phyloP scores from a whole-genome alignment of 2,797 vertebrate species.

The Mionectes olivaceus region DNA sequence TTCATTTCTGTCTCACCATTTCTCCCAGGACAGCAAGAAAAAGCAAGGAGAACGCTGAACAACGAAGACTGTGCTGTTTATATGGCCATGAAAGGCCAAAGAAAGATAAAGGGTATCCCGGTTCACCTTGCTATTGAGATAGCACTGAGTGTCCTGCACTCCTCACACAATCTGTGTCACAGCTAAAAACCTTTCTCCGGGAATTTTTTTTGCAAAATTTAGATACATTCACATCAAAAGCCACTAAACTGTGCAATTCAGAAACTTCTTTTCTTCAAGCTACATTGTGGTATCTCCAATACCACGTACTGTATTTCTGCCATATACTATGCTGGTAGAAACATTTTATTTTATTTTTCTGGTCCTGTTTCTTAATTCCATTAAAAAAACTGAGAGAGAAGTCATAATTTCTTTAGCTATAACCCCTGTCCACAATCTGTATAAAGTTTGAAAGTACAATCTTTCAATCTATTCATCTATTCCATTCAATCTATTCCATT shows the following conservation, averaged over 20 bases:
- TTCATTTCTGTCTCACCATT: not conserved
- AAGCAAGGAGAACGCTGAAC: not conserved
- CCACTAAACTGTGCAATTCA: not conserved
- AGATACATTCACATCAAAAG: not conserved
- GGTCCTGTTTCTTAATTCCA: not conserved
- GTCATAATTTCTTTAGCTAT: not conserved
- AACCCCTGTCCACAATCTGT: not conserved
- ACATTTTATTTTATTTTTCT: not conserved
- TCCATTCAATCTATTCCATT: not conserved
- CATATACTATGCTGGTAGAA: not conserved
- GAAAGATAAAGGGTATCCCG: not conserved
- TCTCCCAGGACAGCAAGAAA: not conserved
- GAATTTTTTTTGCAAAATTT: not conserved
- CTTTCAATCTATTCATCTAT: too few relatives aligned
- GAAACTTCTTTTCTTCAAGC: not conserved
- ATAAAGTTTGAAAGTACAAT: not conserved
- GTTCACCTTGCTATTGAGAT: not conserved
- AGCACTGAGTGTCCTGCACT: not conserved
- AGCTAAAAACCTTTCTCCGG: not conserved
- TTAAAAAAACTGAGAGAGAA: not conserved
- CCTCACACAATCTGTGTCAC: rapidly evolving
- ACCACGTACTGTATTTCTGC: not conserved
- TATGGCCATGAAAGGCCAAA: not conserved
- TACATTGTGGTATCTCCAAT: not conserved
- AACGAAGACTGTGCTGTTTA: not conserved